Conservation (phyloP, 2,888 invertebrate species). For the Colostygia pectinataria region DNA sequence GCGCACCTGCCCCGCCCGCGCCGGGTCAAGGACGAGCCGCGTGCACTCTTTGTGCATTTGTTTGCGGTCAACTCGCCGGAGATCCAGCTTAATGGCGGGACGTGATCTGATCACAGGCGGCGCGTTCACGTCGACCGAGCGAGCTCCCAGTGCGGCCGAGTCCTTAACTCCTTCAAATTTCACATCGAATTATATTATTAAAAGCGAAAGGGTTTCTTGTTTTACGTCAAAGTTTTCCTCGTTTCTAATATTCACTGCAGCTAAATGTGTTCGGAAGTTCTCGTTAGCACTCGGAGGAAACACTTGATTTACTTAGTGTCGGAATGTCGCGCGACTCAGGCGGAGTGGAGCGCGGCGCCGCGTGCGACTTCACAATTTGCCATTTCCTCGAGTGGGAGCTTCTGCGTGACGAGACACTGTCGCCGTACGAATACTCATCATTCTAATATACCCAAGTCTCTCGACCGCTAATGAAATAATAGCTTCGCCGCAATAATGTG, state of each 20-base stretch:
- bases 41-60: constrained; percentile 23
- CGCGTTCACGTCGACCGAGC: constrained; percentile 1
- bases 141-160: neutral
- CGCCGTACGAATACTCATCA: no score
- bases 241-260: neutral
- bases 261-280: constrained; percentile 21
- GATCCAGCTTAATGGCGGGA: constrained; percentile 35
- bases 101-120: constrained; percentile 39
- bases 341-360: constrained; percentile 1
- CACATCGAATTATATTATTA: neutral
- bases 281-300: constrained; percentile 35
- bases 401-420: constrained; percentile 4
- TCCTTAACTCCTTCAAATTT: neutral
- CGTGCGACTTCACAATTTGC: constrained; percentile 31
- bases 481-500: neutral
- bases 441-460: no score
- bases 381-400: constrained; percentile 38
- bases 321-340: constrained; percentile 17
- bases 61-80: constrained; percentile 23
- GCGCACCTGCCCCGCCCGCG: constrained; percentile 34
- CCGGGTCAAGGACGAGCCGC: constrained; percentile 41
- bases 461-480: neutral
- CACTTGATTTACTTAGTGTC: constrained; percentile 36
- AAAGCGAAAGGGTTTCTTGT: neutral
- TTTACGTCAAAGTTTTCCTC: constrained; percentile 11